These are phyloP conservation scores for Drosophila aldrichi DNA, from an alignment of 2,888 invertebrate species.

Conservation along the genomic window DNA sequence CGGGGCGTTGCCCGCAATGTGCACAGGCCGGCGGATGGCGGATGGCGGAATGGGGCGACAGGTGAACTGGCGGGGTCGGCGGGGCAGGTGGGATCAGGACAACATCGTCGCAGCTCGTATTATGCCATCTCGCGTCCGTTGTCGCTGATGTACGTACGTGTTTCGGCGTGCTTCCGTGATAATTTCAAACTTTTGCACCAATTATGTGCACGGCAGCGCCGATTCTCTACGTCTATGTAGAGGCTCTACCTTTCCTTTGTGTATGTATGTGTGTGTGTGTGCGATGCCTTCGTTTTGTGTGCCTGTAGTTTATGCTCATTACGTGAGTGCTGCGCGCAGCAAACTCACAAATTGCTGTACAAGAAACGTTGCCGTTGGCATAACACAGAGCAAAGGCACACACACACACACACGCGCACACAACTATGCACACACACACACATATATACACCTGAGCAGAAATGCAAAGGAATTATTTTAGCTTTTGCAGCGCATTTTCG, in stretches of 20 bases:
- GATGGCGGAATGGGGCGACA: background rate
- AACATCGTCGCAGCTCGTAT: conserved; percentile 42
- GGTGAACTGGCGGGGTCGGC: background rate
- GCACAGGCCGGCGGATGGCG: conserved; percentile 1
- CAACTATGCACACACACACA: conserved; percentile 9
- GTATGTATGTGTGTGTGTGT: conserved; percentile 36
- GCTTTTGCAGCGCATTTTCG: conserved; percentile 67
- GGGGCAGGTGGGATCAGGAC: conserved; percentile 6
- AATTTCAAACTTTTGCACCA: conserved; percentile 79
- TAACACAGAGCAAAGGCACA: conserved; percentile 40
- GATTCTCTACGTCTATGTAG: conserved; percentile 53
- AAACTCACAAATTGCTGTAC: conserved; percentile 77
- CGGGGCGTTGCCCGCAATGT: conserved; percentile 55
- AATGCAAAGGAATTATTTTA: conserved; percentile 72
- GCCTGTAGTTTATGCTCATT: conserved; percentile 78
- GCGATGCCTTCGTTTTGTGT: conserved; percentile 55
- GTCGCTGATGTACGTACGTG: conserved; percentile 75
- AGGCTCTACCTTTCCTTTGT: conserved; percentile 5
- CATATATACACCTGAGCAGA: conserved; percentile 5
- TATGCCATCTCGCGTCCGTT: conserved; percentile 73
- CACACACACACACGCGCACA: conserved; percentile 15
- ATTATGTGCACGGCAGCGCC: conserved; percentile 75
- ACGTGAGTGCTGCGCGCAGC: conserved; percentile 74
- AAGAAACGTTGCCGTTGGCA: conserved; percentile 74
- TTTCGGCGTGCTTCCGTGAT: conserved; percentile 78